Conservation (phyloP, 2,113 vertebrate genomes). For the Pachypanchax playfairii region DNA sequence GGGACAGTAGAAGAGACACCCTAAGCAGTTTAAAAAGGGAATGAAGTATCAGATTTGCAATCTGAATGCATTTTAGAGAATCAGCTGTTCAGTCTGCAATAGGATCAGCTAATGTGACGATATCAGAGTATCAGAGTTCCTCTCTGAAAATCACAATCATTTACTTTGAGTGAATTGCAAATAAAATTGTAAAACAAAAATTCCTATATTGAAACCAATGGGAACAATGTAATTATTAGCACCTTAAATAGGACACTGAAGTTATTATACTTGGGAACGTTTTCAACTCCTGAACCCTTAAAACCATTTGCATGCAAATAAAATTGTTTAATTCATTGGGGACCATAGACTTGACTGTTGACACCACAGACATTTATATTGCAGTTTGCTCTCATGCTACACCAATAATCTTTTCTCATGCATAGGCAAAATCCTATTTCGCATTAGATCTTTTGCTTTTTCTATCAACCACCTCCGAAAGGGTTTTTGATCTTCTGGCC, state of each 20-base stretch:
- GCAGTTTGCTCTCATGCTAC: neutral
- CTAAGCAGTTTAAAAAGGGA: neutral
- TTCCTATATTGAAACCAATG: neutral
- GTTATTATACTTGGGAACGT: too few relatives aligned
- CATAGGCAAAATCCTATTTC: neutral
- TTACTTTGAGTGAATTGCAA: neutral
- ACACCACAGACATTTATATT: neutral
- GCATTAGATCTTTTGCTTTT: neutral
- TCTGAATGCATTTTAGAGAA: neutral
- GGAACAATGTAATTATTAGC: neutral
- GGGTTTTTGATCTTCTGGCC: conserved; percentile 8
- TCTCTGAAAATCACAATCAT: neutral
- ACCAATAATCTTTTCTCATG: neutral
- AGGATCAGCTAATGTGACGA: neutral
- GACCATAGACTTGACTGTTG: too few relatives aligned
- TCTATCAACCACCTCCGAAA: neutral
- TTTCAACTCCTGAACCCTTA: too few relatives aligned
- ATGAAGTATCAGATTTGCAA: neutral
- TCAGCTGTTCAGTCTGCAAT: neutral
- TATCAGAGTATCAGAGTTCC: too few relatives aligned
- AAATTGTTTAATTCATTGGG: too few relatives aligned
- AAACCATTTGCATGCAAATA: too few relatives aligned
- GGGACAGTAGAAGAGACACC: neutral
- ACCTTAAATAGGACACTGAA: neutral
- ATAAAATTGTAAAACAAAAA: neutral